phyloP scores from a whole-genome alignment of 2,888 invertebrate genomes.

The Drosophila anomelani region DNA sequence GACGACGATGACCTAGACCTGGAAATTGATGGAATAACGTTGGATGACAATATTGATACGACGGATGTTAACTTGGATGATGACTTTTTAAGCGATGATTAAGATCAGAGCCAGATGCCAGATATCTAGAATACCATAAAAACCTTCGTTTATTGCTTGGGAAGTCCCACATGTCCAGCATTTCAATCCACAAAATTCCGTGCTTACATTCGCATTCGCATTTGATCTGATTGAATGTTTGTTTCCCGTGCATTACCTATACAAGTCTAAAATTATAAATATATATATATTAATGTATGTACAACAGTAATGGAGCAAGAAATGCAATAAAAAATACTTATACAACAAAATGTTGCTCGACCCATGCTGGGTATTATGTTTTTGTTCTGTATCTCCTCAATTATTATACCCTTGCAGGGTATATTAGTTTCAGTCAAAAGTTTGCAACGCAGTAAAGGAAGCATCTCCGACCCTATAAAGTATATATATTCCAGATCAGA shows the following conservation, averaged over 20 bases:
- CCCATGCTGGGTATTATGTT: background rate
- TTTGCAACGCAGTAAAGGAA: no score
- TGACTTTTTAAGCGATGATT: constrained; percentile 87
- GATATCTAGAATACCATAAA: constrained; percentile 47
- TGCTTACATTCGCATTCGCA: constrained; percentile 65
- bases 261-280: constrained; percentile 59
- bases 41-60: constrained; percentile 92
- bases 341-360: constrained; percentile 8
- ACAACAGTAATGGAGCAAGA: constrained; percentile 53
- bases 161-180: constrained; percentile 45
- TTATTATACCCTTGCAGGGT: no score
- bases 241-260: constrained; percentile 67
- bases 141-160: constrained; percentile 47
- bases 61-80: constrained; percentile 91
- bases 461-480: no score
- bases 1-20: constrained; percentile 92
- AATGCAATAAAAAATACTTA: constrained; percentile 61
- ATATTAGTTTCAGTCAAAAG: no score
- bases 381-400: background rate
- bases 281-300: constrained; percentile 63
- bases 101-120: constrained; percentile 41
- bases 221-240: constrained; percentile 68
- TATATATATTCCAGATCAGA: no score
- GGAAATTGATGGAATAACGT: constrained; percentile 92
- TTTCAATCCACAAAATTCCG: constrained; percentile 66